These are phyloP conservation scores for Junonia oenone DNA, from an alignment of 2,888 invertebrate species.

Conservation along the genomic window DNA sequence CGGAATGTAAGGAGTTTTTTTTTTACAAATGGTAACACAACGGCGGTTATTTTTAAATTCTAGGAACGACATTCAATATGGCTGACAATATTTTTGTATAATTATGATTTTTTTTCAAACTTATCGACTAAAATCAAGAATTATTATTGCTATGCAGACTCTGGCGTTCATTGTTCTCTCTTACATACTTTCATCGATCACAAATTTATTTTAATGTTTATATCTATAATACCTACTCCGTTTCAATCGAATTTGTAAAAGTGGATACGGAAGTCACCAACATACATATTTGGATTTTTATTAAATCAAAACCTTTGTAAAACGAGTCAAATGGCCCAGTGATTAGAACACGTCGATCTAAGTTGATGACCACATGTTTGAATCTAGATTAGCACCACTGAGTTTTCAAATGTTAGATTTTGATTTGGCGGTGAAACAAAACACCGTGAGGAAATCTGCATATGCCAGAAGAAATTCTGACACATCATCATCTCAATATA, in stretches of 20 bases:
- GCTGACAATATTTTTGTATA: slow-evolving; percentile 16
- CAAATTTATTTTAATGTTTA: not conserved
- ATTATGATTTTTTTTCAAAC: not conserved
- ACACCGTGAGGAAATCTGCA: too few species aligned
- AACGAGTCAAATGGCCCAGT: too few species aligned
- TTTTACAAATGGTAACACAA: slow-evolving; percentile 19
- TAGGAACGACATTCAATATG: slow-evolving; percentile 19
- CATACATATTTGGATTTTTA: not conserved
- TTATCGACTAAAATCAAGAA: slow-evolving; percentile 1
- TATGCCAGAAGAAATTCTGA: too few species aligned
- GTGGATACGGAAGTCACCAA: not conserved
- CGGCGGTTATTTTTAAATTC: not conserved
- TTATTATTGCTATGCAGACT: not conserved
- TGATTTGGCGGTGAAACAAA: too few species aligned
- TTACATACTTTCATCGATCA: not conserved
- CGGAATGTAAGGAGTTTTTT: slow-evolving; percentile 4
- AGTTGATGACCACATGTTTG: too few species aligned
- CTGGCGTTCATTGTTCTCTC: not conserved
- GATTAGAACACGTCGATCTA: too few species aligned
- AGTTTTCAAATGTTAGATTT: too few species aligned
- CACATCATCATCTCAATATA: too few species aligned
- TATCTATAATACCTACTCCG: not conserved
- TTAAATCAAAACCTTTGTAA: not conserved
- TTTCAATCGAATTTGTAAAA: not conserved
- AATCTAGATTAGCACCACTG: too few species aligned